Base-by-base conservation (phyloP, 2,797 vertebrate genomes). In the Hemibagrus guttatus region DNA sequence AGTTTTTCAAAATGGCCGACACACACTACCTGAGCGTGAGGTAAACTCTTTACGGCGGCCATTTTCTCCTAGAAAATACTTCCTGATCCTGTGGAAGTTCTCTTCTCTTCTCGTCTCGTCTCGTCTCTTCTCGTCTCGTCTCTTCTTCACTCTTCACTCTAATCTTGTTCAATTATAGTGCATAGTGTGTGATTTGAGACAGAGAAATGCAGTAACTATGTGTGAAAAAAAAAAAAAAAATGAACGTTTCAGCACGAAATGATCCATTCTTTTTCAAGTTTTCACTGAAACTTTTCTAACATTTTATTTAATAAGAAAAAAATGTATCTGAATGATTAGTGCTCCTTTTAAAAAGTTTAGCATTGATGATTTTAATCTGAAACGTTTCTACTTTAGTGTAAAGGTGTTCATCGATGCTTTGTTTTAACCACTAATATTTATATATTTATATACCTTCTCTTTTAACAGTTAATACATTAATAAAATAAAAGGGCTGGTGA, bases 171-270 rank as follows among this genome's bases (percentile, higher is more conserved):
- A n/a, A n/a, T n/a, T n/a, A n/a, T n/a, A n/a, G n/a, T n/a, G n/a
- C n/a, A n/a, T n/a, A n/a, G 49, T 54, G 52, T 79, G 76, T 79
- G 56, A 61, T 39, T 76, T 28, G 49, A 76, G 11, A 49, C 71
- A 2, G 46, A 74, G 6, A 2, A 23, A 5, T 74, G 71, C 23
- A 74, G 71, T n/a, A 49, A 74, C n/a, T n/a, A n/a, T 52, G 23
- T 49, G 42, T 46, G 42, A 3, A 46, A 46, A 3, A 2, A 19
- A 42, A 63, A 63, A 26, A n/a, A 81, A 28, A 52, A 2, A 8
- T 8, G n/a, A n/a, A n/a, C n/a, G n/a, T 49, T 81, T 66, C 81
- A 83, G 46, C 49, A 17, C 81, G 71, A 54, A 14, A 35, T 69
- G 5, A 35, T 35, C 16, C 21, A 4, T 49, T 46, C 52, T 28